Conservation (phyloP, 2,888 invertebrate genomes). For the Lamellibrachia satsuma region DNA sequence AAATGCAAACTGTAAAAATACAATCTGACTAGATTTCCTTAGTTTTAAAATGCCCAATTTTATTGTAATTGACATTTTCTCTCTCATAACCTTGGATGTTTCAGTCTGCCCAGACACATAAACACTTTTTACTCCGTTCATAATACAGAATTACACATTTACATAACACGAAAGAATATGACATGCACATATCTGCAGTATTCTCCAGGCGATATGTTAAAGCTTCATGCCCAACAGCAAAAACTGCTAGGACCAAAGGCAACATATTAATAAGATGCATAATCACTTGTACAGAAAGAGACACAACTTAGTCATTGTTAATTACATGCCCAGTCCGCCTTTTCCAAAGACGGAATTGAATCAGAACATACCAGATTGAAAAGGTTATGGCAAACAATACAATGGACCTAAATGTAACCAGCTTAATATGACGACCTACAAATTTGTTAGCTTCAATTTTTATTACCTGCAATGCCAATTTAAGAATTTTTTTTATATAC, state of each 20-base stretch:
- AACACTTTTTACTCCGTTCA: not conserved
- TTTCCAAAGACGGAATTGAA: too few relatives aligned
- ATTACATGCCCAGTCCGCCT: too few relatives aligned
- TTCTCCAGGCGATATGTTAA: not conserved
- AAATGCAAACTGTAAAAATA: not conserved
- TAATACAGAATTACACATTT: not conserved
- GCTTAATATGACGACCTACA: too few relatives aligned
- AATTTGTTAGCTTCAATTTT: too few relatives aligned
- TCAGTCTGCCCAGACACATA: not conserved
- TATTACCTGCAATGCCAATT: too few relatives aligned
- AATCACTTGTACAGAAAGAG: too few relatives aligned
- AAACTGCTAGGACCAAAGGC: not conserved
- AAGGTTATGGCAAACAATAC: too few relatives aligned
- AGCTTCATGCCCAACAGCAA: not conserved
- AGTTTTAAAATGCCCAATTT: not conserved
- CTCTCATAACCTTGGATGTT: not conserved
- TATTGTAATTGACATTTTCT: not conserved
- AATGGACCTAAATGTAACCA: too few relatives aligned
- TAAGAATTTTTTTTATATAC: not conserved
- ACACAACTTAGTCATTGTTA: too few relatives aligned
- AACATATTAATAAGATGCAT: not conserved
- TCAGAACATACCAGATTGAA: too few relatives aligned
- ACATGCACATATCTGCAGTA: not conserved
- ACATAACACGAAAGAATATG: not conserved
- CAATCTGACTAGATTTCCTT: not conserved